These are phyloP conservation scores for Harpagifer antarcticus DNA, from an alignment of 2,797 vertebrate genomes.

Conservation along the genomic window DNA sequence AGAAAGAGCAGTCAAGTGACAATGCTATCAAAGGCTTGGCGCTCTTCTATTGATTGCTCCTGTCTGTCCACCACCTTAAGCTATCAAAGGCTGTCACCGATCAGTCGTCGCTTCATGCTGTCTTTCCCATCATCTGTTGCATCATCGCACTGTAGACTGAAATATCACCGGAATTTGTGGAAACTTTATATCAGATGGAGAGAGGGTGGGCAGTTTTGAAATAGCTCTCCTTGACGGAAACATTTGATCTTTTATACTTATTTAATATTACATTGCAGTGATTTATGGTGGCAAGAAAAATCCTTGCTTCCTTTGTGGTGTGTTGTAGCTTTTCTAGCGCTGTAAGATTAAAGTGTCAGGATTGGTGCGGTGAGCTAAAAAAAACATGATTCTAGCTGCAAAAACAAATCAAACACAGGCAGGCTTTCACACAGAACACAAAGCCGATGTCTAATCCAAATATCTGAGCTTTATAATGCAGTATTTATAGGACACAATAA, in stretches of 20 bases:
- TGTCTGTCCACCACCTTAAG: slow-evolving; percentile 75
- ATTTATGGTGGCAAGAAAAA: slow-evolving; percentile 33
- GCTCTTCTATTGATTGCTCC: slow-evolving; percentile 76
- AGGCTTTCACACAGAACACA: slow-evolving; percentile 20
- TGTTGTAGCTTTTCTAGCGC: slow-evolving; percentile 17
- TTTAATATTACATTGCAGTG: slow-evolving; percentile 45
- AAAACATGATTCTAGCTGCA: slow-evolving; percentile 19
- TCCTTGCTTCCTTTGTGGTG: slow-evolving; percentile 15
- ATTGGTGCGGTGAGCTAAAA: slow-evolving; percentile 8
- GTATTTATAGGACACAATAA: slow-evolving; percentile 10
- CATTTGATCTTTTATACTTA: slow-evolving; percentile 44
- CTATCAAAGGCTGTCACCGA: slow-evolving; percentile 78
- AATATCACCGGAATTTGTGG: slow-evolving; percentile 65
- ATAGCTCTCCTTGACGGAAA: slow-evolving; percentile 43
- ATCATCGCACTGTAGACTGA: slow-evolving; percentile 50
- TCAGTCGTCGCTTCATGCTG: slow-evolving; percentile 64
- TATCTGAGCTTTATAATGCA: slow-evolving; percentile 10
- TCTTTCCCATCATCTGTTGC: slow-evolving; percentile 63
- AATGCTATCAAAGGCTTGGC: slow-evolving; percentile 74
- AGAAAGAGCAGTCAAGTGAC: slow-evolving; percentile 70
- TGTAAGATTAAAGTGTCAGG: slow-evolving; percentile 44
- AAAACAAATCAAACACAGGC: slow-evolving; percentile 49
- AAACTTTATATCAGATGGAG: slow-evolving; percentile 60
- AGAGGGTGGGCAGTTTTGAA: slow-evolving; percentile 44
- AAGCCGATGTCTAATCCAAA: slow-evolving; percentile 18